Evolutionary conservation across 2,888 invertebrate species (phyloP), one percentile per base, ranked within the genome.

Genomic region (Odontocolon sp.): DNA sequence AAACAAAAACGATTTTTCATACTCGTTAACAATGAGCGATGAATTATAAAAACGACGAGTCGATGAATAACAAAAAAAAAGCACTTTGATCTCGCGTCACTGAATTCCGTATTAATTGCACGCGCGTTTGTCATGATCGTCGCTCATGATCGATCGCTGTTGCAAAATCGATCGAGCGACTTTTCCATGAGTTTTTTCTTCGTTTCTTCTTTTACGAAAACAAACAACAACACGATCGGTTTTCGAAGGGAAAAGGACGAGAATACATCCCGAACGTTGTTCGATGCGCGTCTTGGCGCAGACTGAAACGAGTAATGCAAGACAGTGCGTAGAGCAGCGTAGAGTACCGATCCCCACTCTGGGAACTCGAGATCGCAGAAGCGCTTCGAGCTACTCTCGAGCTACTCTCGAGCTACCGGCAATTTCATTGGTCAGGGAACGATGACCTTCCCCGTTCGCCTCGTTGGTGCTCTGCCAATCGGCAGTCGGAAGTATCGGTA

Each of bases 281-380:
- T 50, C 56, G 79, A 28, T 64, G 79, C 86, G 84, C 82, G 86
- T 82, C 83, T 82, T 83, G 78, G 73, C 83, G 79, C 82, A 70
- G 78, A 86, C 86, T 86, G 81, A 82, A 79, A 66, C 70, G 77
- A 67, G 73, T 67, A 72, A 56, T 73, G 67, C 56, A n/a, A 67
- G 72, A 72, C 70, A 31, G 16, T 16, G 33, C 33, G 54, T 26
- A n/a, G n/a, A n/a, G 50, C 52, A 9, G 38, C 11, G 45, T n/a
- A 33, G 26, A 78, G 59, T 71, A 77, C 77, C 66, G 76, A 76
- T 80, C 75, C 67, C 74, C 75, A 64, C 63, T 63, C 47, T 38
- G 16, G 11, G 9, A 23, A 36, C 42, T 18, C 31, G 42, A 26
- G 45, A 42, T 16, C 18, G 28, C n/a, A n/a, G 45, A 36, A 16